These are phyloP conservation scores for Ia io DNA, from an alignment of 2,113 vertebrate species.

Conservation along the genomic window DNA sequence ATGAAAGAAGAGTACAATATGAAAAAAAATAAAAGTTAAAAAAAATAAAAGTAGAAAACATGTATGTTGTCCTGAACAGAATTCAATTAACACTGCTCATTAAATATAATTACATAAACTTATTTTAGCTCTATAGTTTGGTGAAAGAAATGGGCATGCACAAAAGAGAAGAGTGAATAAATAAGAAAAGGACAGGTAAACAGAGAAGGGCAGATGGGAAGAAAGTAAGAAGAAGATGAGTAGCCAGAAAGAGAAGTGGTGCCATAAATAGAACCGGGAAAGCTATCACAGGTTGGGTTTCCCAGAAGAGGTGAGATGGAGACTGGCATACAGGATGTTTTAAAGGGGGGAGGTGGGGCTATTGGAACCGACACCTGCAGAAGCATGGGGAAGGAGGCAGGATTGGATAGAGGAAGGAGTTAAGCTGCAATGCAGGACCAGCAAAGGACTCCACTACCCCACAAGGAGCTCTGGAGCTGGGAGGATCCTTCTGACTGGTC, in stretches of 20 bases:
- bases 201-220: not conserved
- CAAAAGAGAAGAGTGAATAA: not conserved
- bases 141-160: not conserved
- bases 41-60: not conserved
- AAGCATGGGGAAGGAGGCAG: not conserved
- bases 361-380: not conserved
- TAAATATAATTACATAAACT: not conserved
- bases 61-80: not conserved
- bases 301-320: not conserved
- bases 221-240: not conserved
- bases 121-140: slow-evolving; percentile 3
- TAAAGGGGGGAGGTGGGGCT: not conserved
- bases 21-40: not conserved
- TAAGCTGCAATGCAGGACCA: not conserved
- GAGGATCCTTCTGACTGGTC: not conserved
- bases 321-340: not conserved
- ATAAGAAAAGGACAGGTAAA: not conserved
- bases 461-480: not conserved
- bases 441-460: not conserved
- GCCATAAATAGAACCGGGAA: not conserved
- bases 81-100: not conserved
- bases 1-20: not conserved
- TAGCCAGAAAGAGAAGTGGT: not conserved
- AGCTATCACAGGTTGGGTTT: not conserved
- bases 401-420: not conserved